These are phyloP conservation scores for Phalacrocorax pelagicus DNA, from an alignment of 2,113 vertebrate species.

Conservation along the genomic window DNA sequence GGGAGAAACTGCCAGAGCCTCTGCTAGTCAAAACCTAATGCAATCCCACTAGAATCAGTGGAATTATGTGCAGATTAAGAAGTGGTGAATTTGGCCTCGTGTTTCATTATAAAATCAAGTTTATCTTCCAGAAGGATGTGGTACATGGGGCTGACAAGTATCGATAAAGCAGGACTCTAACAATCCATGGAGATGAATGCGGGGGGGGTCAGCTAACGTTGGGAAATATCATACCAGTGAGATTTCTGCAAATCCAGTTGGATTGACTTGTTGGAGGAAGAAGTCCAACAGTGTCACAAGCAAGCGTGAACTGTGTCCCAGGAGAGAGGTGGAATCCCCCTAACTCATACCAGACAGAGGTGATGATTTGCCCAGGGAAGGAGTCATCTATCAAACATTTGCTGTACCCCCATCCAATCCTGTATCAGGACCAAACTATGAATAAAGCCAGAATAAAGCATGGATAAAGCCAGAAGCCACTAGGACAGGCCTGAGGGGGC, in stretches of 20 bases:
- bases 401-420: background rate
- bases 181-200: background rate
- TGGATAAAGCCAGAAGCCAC: background rate
- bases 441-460: background rate
- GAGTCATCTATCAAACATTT: constrained; percentile 23
- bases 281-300: background rate
- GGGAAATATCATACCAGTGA: constrained; percentile 25
- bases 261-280: background rate
- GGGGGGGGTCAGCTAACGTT: background rate
- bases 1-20: background rate
- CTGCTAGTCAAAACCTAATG: constrained; percentile 3
- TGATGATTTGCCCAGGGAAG: constrained; percentile 26
- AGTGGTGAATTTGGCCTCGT: background rate
- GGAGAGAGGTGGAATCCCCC: constrained; percentile 33
- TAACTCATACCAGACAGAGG: constrained; percentile 45
- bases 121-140: constrained; percentile 11
- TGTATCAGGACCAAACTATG: background rate
- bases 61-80: constrained; percentile 17
- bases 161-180: constrained; percentile 3
- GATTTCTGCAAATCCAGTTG: constrained; percentile 27
- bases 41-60: background rate
- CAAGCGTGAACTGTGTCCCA: background rate
- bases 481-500: background rate
- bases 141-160: background rate
- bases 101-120: background rate